Evolutionary conservation across 2,113 vertebrate species (phyloP).

Genomic region (Ammospiza nelsoni): DNA sequence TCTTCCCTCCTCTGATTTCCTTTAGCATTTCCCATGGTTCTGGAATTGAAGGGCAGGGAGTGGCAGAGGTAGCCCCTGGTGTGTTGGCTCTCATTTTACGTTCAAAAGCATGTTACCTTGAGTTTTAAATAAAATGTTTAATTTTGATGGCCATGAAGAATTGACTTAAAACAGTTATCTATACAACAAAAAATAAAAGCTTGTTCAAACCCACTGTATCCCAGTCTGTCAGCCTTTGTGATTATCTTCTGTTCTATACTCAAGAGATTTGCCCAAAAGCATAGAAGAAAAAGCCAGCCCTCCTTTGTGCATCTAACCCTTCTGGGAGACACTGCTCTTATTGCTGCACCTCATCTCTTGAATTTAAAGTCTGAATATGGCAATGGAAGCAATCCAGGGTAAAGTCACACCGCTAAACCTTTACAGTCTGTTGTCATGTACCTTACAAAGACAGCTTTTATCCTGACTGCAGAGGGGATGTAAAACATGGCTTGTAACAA

Average conservation of each 20-base stretch:
- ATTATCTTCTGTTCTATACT: neutral
- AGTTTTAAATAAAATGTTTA: neutral
- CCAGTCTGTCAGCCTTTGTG: neutral
- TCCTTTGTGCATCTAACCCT: neutral
- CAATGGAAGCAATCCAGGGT: neutral
- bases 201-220: neutral
- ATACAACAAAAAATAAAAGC: neutral
- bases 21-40: neutral
- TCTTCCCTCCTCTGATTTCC: neutral
- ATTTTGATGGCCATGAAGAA: neutral
- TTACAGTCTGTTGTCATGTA: neutral
- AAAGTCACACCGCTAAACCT: neutral
- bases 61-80: neutral
- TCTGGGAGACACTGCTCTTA: neutral
- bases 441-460: neutral
- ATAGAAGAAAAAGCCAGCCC: neutral
- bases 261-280: neutral
- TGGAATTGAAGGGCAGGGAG: neutral
- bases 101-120: neutral
- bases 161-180: neutral
- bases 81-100: neutral
- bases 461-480: neutral
- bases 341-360: neutral
- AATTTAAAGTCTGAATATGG: neutral
- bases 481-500: neutral